phyloP scores from a whole-genome alignment of 2,797 vertebrate species.

The Syngnathus acus region DNA sequence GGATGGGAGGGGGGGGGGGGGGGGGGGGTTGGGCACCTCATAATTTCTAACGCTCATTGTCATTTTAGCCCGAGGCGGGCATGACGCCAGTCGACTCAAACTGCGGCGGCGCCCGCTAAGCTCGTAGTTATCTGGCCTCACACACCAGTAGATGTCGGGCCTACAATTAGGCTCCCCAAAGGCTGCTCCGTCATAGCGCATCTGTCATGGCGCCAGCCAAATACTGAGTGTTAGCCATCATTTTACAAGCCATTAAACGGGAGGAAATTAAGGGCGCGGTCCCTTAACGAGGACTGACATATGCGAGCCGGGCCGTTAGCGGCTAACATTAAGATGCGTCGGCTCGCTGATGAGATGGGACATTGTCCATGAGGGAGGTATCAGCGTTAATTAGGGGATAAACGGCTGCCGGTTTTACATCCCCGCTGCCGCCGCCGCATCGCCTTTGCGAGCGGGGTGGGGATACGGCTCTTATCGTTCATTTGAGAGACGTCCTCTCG shows the following conservation, averaged over 20 bases:
- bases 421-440: slow-evolving; percentile 47
- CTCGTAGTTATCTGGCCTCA: slow-evolving; percentile 31
- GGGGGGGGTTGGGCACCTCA: slow-evolving; percentile 12
- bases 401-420: slow-evolving; percentile 73
- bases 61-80: slow-evolving; percentile 23
- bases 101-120: slow-evolving; percentile 35
- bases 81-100: slow-evolving; percentile 27
- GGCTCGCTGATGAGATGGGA: slow-evolving; percentile 81
- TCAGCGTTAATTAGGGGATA: slow-evolving; percentile 94
- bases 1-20: not conserved
- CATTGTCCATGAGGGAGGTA: slow-evolving; percentile 87
- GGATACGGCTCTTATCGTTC: not conserved
- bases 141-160: slow-evolving; percentile 25
- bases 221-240: slow-evolving; percentile 96
- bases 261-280: slow-evolving; percentile 80
- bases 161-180: slow-evolving; percentile 52
- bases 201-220: slow-evolving; percentile 72
- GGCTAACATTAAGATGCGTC: slow-evolving; percentile 83
- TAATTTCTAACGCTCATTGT: slow-evolving; percentile 28
- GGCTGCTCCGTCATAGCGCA: slow-evolving; percentile 59
- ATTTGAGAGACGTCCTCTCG: slow-evolving; percentile 45
- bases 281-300: slow-evolving; percentile 98
- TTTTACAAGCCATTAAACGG: slow-evolving; percentile 97
- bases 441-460: not conserved
- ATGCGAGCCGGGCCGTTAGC: slow-evolving; percentile 93